Base-by-base conservation (phyloP, 2,888 invertebrate genomes). In the Actias luna region DNA sequence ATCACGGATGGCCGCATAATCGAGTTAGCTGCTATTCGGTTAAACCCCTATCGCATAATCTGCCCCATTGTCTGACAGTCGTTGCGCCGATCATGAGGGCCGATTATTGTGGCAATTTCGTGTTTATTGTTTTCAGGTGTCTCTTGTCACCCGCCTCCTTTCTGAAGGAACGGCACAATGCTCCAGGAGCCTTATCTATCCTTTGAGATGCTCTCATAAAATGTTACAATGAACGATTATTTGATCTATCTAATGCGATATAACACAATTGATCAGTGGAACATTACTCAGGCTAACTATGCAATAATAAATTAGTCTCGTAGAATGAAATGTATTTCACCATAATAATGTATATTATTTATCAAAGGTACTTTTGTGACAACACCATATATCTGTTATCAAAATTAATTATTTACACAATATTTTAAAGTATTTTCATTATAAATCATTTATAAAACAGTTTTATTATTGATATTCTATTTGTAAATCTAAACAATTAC, bases 1-100 rank as follows among this genome's bases (percentile, higher is more conserved):
- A 91, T 91, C 91, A 89, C 86, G 91, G 89, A 91, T 91, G 88
- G 89, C 85, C 88, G 87, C 86, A 89, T 91, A 91, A 92, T 91
- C 90, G 89, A 91, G 89, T 89, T 91, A 91, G 89, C 86, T 89
- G 89, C 89, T 88, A 89, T 89, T 89, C 91, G 85, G 87, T 83
- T 88, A 89, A 90, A 82, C 89, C 88, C 89, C 86, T 90, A 90
- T 92, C 91, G 85, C 84, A 84, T 87, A 88, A 92, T 92, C 91
- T 87, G 85, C 78, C 79, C 89, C 85, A 92, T 92, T 92, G 92
- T 92, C 85, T 85, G 87, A 80, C 87, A 84, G 83, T 82, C 85
- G 85, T 83, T 80, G 84, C 76, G 77, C 79, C 79, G 90, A 91
- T 92, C 91, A 90, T 88, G 83, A 85, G 89, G 89, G 88, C 85